Percentiles rank a stretch among this genome's conserved stretches.
Evolutionary conservation across 2,888 invertebrate species (phyloP).

Genomic region (Digitonthophagus gazella): DNA sequence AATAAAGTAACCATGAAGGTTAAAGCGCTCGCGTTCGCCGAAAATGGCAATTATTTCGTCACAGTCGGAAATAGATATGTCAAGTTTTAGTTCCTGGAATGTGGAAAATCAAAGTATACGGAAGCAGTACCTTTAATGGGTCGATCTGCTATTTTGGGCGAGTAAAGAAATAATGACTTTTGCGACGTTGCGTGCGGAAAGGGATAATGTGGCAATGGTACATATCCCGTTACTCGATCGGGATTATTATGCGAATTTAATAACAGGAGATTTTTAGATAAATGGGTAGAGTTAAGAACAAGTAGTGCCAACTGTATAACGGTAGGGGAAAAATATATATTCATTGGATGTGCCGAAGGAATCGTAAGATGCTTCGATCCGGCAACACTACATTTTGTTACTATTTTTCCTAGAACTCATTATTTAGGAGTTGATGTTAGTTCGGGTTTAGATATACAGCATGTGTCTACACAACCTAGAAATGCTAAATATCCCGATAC

Average conservation of each 20-base stretch:
- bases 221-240: conserved; percentile 90
- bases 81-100: conserved; percentile 98
- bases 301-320: conserved; percentile 90
- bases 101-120: conserved; percentile 85
- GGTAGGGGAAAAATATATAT: conserved; percentile 81
- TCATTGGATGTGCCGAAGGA: conserved; percentile 94
- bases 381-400: conserved; percentile 78
- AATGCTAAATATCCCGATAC: conserved; percentile 91
- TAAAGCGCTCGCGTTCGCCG: conserved; percentile 90
- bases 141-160: conserved; percentile 93
- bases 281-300: conserved; percentile 80
- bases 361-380: conserved; percentile 88
- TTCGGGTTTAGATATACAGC: conserved; percentile 78
- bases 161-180: conserved; percentile 96
- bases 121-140: conserved; percentile 92
- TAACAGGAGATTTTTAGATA: conserved; percentile 85
- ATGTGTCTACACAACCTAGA: conserved; percentile 77
- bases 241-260: conserved; percentile 96
- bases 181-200: conserved; percentile 94
- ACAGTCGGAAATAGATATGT: conserved; percentile 98
- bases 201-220: conserved; percentile 78
- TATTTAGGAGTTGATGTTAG: conserved; percentile 92
- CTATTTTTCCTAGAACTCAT: conserved; percentile 87
- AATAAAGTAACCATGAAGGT: conserved; percentile 95
- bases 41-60: conserved; percentile 95